Evolutionary conservation across 2,888 invertebrate species (phyloP), one percentile per base, ranked within the genome.

Genomic region (Apeira syringaria): DNA sequence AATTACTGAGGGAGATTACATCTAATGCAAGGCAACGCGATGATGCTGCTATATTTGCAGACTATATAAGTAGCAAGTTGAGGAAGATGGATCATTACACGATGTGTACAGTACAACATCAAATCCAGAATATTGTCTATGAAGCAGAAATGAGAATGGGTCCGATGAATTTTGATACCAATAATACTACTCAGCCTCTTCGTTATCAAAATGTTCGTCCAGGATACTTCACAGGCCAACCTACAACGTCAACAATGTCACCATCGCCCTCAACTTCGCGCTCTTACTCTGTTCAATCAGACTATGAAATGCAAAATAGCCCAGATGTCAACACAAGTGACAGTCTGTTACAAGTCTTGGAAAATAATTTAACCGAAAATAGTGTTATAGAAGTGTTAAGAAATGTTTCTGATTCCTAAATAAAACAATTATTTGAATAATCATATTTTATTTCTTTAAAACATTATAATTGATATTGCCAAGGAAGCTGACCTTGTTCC

Each of bases 11-110:
- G 47, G 42, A 52, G 39, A 49, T 46, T 43, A 43, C 45, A 46
- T 50, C 50, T 50, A 46, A 47, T 47, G 47, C 47, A 50, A 49
- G 42, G 43, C 48, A 51, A 47, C 53, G 56, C 45, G 49, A 53
- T 47, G 56, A 56, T 51, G 49, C 53, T 47, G 42, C 45, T 41
- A 44, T 52, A 50, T 56, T 56, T 42, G 55, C 50, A 48, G 50
- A 54, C 46, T 49, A 52, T 50, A 56, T 56, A 44, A 46, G 46
- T 44, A 56, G 50, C 43, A 55, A 56, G 50, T 42, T 52, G 46
- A 45, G 51, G 43, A 54, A 49, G 40, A 56, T 54, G 54, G 54
- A 52, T 44, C 38, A 49, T 44, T 41, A 46, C 34, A 52, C 52
- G 36, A 54, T 50, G 47, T 47, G 37, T 49, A 47, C 56, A 42